Conservation (phyloP, 2,797 vertebrate genomes). For the Thunnus albacares region DNA sequence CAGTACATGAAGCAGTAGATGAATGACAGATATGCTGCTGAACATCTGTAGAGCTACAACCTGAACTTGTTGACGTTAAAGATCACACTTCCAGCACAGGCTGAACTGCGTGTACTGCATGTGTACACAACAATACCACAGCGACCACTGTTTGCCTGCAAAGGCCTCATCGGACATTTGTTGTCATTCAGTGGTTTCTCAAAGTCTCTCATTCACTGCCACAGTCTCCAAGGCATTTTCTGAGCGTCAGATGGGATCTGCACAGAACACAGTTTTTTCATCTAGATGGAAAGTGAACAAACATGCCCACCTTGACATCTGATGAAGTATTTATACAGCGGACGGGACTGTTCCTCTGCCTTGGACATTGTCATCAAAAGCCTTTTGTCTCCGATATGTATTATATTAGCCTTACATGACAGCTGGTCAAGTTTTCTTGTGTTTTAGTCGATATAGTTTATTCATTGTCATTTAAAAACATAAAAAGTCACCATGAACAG, state of each 20-base stretch:
- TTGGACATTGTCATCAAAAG: constrained; percentile 30
- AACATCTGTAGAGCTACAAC: constrained; percentile 1
- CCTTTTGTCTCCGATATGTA: constrained; percentile 10
- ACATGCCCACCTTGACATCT: constrained; percentile 69
- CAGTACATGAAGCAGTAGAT: background rate
- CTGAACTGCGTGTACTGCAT: constrained; percentile 7
- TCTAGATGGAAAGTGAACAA: constrained; percentile 63
- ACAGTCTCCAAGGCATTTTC: constrained; percentile 42
- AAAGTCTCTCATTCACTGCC: constrained; percentile 56
- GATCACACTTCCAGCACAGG: constrained; percentile 27
- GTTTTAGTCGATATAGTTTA: background rate
- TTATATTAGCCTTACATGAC: background rate
- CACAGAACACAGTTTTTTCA: constrained; percentile 51
- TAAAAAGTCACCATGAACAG: background rate
- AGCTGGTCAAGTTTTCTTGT: background rate
- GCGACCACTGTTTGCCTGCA: constrained; percentile 63
- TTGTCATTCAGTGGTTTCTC: constrained; percentile 66
- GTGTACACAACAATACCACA: constrained; percentile 55
- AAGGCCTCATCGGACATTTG: constrained; percentile 45
- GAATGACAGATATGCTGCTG: background rate
- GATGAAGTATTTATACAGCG: constrained; percentile 67
- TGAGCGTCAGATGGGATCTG: constrained; percentile 24
- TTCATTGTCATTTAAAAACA: constrained; percentile 7
- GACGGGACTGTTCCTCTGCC: constrained; percentile 4
- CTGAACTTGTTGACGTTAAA: constrained; percentile 10